These are phyloP conservation scores for Synergus itoensis DNA, from an alignment of 2,888 invertebrate species.

Conservation along the genomic window DNA sequence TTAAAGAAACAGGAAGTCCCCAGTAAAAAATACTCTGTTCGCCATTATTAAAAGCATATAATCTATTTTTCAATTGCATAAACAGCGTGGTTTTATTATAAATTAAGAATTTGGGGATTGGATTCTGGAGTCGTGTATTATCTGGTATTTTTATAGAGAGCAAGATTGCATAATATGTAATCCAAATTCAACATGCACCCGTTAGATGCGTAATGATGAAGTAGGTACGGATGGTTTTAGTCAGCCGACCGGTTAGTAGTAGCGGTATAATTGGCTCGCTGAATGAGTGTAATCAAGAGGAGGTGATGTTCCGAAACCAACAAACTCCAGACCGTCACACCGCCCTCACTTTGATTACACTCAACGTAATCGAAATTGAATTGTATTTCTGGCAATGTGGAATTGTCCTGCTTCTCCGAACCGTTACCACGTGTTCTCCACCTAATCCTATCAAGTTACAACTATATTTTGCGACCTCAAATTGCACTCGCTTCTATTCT, in stretches of 20 bases:
- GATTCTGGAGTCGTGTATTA: neutral
- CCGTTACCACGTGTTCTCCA: neutral
- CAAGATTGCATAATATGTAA: slow-evolving; percentile 22
- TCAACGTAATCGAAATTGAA: slow-evolving; percentile 24
- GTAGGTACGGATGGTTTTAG: slow-evolving; percentile 34
- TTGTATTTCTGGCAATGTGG: slow-evolving; percentile 28
- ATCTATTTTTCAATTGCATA: neutral
- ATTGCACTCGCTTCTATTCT: neutral
- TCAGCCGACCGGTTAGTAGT: slow-evolving; percentile 37
- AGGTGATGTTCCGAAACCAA: slow-evolving; percentile 41
- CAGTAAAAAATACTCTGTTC: too few species aligned
- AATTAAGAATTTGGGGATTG: neutral
- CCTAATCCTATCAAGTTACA: slow-evolving; percentile 10
- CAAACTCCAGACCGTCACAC: slow-evolving; percentile 33
- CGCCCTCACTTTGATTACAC: slow-evolving; percentile 24
- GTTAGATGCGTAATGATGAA: slow-evolving; percentile 34
- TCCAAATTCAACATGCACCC: slow-evolving; percentile 26
- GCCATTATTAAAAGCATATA: too few species aligned
- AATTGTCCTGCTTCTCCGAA: slow-evolving; percentile 1
- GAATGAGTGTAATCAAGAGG: slow-evolving; percentile 27
- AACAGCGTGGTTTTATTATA: neutral
- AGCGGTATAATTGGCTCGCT: slow-evolving; percentile 37
- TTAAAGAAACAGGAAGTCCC: too few species aligned
- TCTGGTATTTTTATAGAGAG: slow-evolving; percentile 12
- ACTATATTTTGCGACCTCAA: neutral